Base-by-base conservation (phyloP, 2,797 vertebrate species). In the Danionella dracula region DNA sequence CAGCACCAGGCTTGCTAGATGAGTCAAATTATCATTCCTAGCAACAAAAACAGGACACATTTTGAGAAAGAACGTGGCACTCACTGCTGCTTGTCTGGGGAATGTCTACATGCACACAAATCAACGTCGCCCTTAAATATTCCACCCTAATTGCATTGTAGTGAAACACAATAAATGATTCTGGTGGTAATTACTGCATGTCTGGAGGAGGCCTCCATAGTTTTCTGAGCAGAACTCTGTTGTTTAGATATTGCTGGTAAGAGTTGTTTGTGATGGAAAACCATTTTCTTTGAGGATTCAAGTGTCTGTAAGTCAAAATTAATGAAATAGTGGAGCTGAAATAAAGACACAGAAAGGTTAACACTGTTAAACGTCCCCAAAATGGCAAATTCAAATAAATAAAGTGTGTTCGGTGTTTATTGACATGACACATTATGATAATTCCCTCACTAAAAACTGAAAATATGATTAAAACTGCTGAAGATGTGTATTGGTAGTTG, bases 1-100 rank as follows among this genome's bases (percentile, higher is more conserved):
- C 55, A 64, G 38, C 44, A 9, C 19, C 12, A 48, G 3, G 40
- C 64, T 73, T 62, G 51, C 73, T 75, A 71, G 59, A 38, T 35
- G 42, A 69, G 53, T 51, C 44, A 20, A 51, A 65, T 68, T 68
- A 45, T 44, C 66, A 61, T 69, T 68, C 58, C 42, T 41, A 68
- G 66, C 57, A 68, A 71, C 58, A 58, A 68, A 57, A 68, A 57
- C 44, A 56, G 23, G 49, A 66, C 34, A 42, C 29, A 54, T 29
- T 60, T 31, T 17, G 13, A 37, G 21, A 17, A 37, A 34, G 21
- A 34, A 60, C 8, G 54, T 4, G 9, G 40, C 21, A 63, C 67
- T 46, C 67, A 41, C 29, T 17, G 15, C 11, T 16, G 40, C 58
- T 62, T 21, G 31, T 48, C 58, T 63, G 42, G 41, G 49, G 40